Base-by-base conservation (phyloP, 2,888 invertebrate species). In the Anoncus sp. region DNA sequence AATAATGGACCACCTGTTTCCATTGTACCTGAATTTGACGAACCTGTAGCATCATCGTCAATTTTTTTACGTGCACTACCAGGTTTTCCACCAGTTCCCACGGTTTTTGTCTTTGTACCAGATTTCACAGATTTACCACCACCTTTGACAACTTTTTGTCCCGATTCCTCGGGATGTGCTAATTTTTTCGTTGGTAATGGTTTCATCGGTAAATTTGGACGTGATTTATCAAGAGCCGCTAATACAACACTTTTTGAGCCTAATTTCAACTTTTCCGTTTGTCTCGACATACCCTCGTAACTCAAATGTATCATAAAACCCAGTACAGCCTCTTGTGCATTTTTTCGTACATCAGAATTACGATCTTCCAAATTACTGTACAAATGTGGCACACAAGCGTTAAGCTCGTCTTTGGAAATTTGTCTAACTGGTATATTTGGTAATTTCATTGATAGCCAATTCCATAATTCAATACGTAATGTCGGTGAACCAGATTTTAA, bases 221-320 rank as follows among this genome's bases (percentile, higher is more conserved):
- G 93, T 0, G 96, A 96, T 89, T 98, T 98, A 84, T 98, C 98
- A 67, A 98, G 90, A 0, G 95, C 94, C 0, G 95, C 95, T 88
- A 95, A 93, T n/a, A 98, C 95, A 5, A 95, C 95, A 2, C 94
- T 93, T 85, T 96, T 96, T 0, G 96, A 96, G 1, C 95, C 95
- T 3, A 96, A 96, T 93, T 97, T 97, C 5, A 97, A 90, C 89
- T 96, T 97, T 79, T 96, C 95, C 0, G 95, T 93, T 77, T 95
- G 95, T 82, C 95, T 95, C 71, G 93, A 92, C 96, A 97, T 96
- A 10, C 93, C 85, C 63, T 96, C 96, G 86, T 95, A 98, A 1
- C 98, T 97, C 7, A 97, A 92, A 89, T 98, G 98, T 81, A 98
- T 94, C 98, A 98, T 98, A 85, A 98, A 94, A 3, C 98, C 98